Evolutionary conservation across 2,888 invertebrate genomes (phyloP).

Genomic region (Rutpela maculata): DNA sequence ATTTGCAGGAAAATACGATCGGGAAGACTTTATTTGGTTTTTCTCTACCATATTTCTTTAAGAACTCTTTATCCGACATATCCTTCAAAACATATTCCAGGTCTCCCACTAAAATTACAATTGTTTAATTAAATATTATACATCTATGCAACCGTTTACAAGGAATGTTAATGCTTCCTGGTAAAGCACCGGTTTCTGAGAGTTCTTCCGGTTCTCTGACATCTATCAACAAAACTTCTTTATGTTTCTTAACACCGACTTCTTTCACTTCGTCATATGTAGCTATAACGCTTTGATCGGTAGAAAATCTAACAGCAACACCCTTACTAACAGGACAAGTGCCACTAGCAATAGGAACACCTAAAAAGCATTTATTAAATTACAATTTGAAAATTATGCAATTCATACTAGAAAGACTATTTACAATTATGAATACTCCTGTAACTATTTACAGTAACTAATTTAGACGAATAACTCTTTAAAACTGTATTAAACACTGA

Average conservation of each 20-base stretch:
- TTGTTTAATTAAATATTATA: background rate
- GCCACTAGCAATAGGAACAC: background rate
- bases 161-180: slow-evolving; percentile 85
- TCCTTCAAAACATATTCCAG: slow-evolving; percentile 72
- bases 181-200: slow-evolving; percentile 81
- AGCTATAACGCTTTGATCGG: background rate
- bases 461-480: slow-evolving; percentile 47
- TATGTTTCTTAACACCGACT: slow-evolving; percentile 69
- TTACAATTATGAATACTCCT: slow-evolving; percentile 24
- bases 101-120: slow-evolving; percentile 75
- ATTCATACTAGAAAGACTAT: background rate
- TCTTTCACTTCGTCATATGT: slow-evolving; percentile 73
- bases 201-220: slow-evolving; percentile 85
- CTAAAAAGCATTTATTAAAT: background rate
- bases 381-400: background rate
- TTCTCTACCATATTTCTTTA: slow-evolving; percentile 75
- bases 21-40: slow-evolving; percentile 78
- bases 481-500: slow-evolving; percentile 1
- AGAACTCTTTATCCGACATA: slow-evolving; percentile 76
- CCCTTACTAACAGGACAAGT: background rate
- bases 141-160: slow-evolving; percentile 72
- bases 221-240: slow-evolving; percentile 80
- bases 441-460: slow-evolving; percentile 24
- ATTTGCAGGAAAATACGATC: slow-evolving; percentile 82
- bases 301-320: slow-evolving; percentile 1